A percentile compares a stretch with the other conserved stretches of the same genome.
phyloP scores from a whole-genome alignment of 2,888 invertebrate genomes.

The Amphipyra tragopoginis region DNA sequence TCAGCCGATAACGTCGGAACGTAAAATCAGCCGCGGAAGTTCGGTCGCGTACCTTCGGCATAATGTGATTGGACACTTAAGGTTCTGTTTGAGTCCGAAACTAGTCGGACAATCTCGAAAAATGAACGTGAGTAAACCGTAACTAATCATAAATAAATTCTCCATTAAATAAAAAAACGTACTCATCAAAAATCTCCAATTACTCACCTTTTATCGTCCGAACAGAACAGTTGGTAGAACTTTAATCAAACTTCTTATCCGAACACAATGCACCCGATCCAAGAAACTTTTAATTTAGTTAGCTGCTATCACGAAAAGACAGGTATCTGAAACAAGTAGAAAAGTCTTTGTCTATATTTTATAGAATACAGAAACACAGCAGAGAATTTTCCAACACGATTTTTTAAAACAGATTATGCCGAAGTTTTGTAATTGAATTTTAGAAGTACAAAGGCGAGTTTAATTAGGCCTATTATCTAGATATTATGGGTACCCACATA shows the following conservation, averaged over 20 bases:
- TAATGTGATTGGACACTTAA: no score
- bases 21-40: no score
- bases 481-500: no score
- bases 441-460: slow-evolving; percentile 17
- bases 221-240: slow-evolving; percentile 48
- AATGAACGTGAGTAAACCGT: no score
- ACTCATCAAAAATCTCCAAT: slow-evolving; percentile 24
- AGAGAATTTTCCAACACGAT: slow-evolving; percentile 22
- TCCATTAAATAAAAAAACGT: slow-evolving; percentile 4
- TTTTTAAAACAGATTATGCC: slow-evolving; percentile 37
- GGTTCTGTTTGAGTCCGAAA: no score
- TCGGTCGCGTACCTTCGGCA: no score
- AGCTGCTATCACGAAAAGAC: slow-evolving; percentile 52
- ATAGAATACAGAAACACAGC: slow-evolving; percentile 36
- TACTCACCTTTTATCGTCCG: slow-evolving; percentile 53
- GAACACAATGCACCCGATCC: slow-evolving; percentile 56
- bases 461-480: slow-evolving; percentile 33
- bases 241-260: slow-evolving; percentile 57
- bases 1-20: no score
- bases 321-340: slow-evolving; percentile 65
- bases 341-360: slow-evolving; percentile 45
- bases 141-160: no score
- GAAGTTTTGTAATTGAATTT: slow-evolving; percentile 51
- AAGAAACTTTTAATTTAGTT: slow-evolving; percentile 59
- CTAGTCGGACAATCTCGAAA: no score